A percentile compares a stretch with the other conserved stretches of the same genome.
These are phyloP conservation scores for Hydractinia symbiolongicarpus DNA, from an alignment of 30 jellyfish, hydroid and myxozoan genomes.

Conservation along the genomic window DNA sequence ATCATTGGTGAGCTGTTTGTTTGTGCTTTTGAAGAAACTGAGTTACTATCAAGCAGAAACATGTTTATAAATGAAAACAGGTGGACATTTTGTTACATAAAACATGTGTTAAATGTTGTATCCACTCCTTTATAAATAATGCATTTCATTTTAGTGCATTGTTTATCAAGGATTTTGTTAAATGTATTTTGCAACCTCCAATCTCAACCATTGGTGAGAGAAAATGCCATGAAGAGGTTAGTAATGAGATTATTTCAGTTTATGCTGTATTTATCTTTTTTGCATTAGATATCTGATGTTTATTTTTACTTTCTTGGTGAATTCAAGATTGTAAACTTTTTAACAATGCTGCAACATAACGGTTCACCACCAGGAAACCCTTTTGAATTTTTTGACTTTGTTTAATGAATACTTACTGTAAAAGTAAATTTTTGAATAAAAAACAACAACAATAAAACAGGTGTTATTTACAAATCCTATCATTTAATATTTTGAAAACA, in stretches of 20 bases:
- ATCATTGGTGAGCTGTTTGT: conserved; percentile 12
- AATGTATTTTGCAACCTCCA: conserved; percentile 2
- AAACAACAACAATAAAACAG: no score
- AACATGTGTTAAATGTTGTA: not conserved
- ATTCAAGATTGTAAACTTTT: no score
- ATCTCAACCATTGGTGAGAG: not conserved
- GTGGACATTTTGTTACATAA: not conserved
- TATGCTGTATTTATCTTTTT: not conserved
- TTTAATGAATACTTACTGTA: no score
- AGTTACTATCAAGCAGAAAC: conserved; percentile 16
- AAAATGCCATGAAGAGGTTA: not conserved
- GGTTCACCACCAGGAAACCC: no score
- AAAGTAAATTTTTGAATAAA: no score
- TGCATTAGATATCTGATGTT: no score
- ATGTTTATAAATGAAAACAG: conserved; percentile 2
- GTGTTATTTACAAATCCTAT: no score
- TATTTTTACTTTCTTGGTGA: no score
- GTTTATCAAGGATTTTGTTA: not conserved
- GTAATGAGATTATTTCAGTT: not conserved
- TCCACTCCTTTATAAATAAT: not conserved
- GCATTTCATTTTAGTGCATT: not conserved
- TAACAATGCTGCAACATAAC: no score
- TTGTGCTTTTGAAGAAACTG: conserved; percentile 13
- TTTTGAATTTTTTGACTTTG: no score
- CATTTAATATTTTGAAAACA: no score